These are phyloP conservation scores for Melanotaenia parkinsoni DNA, from an alignment of 2,797 vertebrate genomes.

Conservation along the genomic window DNA sequence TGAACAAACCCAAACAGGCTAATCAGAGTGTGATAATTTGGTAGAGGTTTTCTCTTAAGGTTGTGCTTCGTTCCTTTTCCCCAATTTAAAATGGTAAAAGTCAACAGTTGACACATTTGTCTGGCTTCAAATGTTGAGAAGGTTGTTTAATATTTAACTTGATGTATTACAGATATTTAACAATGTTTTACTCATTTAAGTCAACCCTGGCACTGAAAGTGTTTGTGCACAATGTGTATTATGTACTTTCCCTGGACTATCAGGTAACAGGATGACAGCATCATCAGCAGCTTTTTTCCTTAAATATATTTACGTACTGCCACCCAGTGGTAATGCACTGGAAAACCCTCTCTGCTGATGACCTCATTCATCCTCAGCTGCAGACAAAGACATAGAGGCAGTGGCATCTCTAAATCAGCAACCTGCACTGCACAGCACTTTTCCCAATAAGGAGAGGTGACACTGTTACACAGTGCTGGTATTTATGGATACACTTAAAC, in stretches of 20 bases:
- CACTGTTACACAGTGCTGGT: conserved; percentile 42
- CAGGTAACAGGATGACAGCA: conserved; percentile 7
- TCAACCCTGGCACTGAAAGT: too few species aligned
- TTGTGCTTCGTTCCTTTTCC: not conserved
- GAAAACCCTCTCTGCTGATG: conserved; percentile 30
- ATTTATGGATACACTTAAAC: conserved; percentile 66
- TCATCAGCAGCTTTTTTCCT: not conserved
- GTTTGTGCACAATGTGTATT: not conserved
- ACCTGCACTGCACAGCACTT: conserved; percentile 58
- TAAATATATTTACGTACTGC: conserved; percentile 59
- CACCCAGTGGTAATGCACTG: conserved; percentile 61
- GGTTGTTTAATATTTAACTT: not conserved
- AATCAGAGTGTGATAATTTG: not conserved
- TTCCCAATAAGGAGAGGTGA: conserved; percentile 50
- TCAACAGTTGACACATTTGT: not conserved
- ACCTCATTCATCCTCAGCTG: conserved; percentile 64
- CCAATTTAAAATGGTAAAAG: not conserved
- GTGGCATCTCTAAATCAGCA: conserved; percentile 64
- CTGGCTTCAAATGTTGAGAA: not conserved
- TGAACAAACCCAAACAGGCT: not conserved
- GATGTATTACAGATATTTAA: not conserved
- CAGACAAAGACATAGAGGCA: conserved; percentile 64
- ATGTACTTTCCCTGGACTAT: not conserved
- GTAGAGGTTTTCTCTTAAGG: not conserved
- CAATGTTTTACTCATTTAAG: not conserved